A percentile compares a stretch with the other conserved stretches of the same genome.
Evolutionary conservation across 2,888 invertebrate species (phyloP).

Genomic region (Heterodera filipjevi): DNA sequence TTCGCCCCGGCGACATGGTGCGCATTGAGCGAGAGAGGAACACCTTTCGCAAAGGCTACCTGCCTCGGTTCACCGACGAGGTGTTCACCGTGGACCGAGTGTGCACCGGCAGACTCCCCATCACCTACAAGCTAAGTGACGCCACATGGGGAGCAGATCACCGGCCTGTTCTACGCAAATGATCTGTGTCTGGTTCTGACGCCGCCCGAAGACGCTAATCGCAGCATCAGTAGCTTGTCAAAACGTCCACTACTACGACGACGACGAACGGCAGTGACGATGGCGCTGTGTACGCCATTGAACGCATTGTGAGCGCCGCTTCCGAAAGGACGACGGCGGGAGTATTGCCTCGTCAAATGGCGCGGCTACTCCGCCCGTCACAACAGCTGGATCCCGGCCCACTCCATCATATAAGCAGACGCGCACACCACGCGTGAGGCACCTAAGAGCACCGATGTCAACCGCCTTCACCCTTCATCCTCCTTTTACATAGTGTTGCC

Average conservation of each 20-base stretch:
- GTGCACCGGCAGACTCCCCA: background rate
- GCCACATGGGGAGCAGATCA: background rate
- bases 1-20: constrained; percentile 26
- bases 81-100: constrained; percentile 18
- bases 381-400: constrained; percentile 24
- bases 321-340: background rate
- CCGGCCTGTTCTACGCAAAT: constrained; percentile 28
- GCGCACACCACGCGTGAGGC: background rate
- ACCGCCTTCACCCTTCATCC: background rate
- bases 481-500: constrained; percentile 24
- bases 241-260: background rate
- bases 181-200: constrained; percentile 13
- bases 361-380: background rate
- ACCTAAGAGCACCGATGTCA: background rate
- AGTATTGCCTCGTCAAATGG: constrained; percentile 30
- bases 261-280: background rate
- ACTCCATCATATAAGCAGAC: constrained; percentile 2
- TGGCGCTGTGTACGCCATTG: constrained; percentile 14
- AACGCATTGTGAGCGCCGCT: constrained; percentile 16
- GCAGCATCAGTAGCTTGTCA: background rate
- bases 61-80: constrained; percentile 32
- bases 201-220: background rate
- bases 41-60: constrained; percentile 30
- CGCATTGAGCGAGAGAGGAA: constrained; percentile 22
- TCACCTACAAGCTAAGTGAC: constrained; percentile 21